Evolutionary conservation across 2,113 vertebrate species (phyloP).

Genomic region (Strigops habroptila): DNA sequence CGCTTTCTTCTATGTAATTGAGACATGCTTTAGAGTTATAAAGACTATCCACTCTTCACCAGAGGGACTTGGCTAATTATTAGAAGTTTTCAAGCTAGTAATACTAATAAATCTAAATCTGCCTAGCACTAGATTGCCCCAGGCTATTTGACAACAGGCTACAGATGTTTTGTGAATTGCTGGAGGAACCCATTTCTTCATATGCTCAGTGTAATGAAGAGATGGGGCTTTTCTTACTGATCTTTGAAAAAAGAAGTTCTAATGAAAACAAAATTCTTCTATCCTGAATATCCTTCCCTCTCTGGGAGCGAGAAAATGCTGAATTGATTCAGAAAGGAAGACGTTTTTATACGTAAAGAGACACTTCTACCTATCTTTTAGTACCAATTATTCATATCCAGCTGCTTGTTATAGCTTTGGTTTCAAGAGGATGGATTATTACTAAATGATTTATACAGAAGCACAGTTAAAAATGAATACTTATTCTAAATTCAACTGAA

Average conservation of each 20-base stretch:
- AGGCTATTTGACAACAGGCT: neutral
- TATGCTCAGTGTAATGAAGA: neutral
- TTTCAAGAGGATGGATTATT: neutral
- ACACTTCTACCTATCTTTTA: neutral
- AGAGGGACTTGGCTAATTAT: conserved; percentile 21
- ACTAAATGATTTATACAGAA: neutral
- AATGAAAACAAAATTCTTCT: conserved; percentile 30
- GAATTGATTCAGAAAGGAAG: neutral
- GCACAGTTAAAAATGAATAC: neutral
- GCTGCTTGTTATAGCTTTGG: neutral
- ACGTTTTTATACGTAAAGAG: neutral
- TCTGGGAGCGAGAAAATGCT: neutral
- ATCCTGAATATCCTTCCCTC: neutral
- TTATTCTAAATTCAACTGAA: neutral
- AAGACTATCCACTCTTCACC: neutral
- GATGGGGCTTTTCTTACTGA: neutral
- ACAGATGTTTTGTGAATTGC: conserved; percentile 15
- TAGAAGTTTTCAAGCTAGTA: neutral
- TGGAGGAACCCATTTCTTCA: neutral
- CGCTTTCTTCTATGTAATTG: neutral
- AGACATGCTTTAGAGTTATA: neutral
- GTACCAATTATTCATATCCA: neutral
- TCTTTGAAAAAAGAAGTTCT: neutral
- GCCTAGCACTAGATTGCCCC: neutral
- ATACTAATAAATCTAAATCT: conserved; percentile 15